These are phyloP conservation scores for Papilio gigon DNA, from an alignment of 2,888 invertebrate genomes.

Conservation along the genomic window DNA sequence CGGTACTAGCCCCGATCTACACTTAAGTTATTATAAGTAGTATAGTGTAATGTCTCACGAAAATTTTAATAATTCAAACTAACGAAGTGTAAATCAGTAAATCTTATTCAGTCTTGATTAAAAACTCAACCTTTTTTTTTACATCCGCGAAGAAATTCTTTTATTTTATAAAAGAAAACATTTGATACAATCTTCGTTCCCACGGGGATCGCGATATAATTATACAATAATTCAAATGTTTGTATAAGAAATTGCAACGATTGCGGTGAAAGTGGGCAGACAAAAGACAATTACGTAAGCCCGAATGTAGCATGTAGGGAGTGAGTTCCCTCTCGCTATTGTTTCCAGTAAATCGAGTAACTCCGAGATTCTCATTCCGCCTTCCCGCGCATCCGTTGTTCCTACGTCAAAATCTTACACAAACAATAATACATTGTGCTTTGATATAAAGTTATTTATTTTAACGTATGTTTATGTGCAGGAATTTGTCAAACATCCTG, in stretches of 20 bases:
- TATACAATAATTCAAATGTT: slow-evolving; percentile 28
- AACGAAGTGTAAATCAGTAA: background rate
- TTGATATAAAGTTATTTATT: background rate
- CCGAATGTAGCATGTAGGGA: slow-evolving; percentile 34
- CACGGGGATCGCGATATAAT: slow-evolving; percentile 21
- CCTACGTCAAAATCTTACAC: slow-evolving; percentile 13
- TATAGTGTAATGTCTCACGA: too few relatives aligned
- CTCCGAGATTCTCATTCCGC: slow-evolving; percentile 30
- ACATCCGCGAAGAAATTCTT: background rate
- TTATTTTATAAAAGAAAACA: background rate
- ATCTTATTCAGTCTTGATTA: background rate
- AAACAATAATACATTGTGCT: background rate
- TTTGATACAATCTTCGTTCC: background rate
- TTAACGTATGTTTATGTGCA: background rate
- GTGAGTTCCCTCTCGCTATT: slow-evolving; percentile 22
- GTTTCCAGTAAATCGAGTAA: slow-evolving; percentile 36
- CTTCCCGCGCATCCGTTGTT: slow-evolving; percentile 11
- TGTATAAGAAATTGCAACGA: slow-evolving; percentile 22
- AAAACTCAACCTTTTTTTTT: background rate
- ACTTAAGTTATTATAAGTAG: too few relatives aligned
- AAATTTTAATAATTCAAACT: too few relatives aligned
- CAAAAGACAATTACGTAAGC: slow-evolving; percentile 36
- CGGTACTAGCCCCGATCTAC: too few relatives aligned
- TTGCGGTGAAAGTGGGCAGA: slow-evolving; percentile 26
- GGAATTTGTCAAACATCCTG: background rate